A percentile compares a stretch with the other conserved stretches of the same genome.
phyloP scores from a whole-genome alignment of 2,888 invertebrate species.

The Hofmannophila pseudospretella region DNA sequence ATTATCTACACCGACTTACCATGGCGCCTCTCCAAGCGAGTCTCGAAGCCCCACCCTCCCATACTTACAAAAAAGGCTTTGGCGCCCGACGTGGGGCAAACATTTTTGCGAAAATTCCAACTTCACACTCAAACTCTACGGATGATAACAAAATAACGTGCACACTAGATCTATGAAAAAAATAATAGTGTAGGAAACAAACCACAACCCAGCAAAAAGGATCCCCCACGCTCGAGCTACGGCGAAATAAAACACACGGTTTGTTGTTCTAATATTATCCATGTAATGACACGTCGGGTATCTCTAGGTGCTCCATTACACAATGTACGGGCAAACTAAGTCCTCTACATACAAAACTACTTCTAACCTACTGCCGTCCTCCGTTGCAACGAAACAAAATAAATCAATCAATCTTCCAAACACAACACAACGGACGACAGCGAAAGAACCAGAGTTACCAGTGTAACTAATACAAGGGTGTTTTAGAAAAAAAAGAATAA shows the following conservation, averaged over 20 bases:
- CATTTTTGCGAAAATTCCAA: slow-evolving; percentile 17
- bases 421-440: slow-evolving; percentile 29
- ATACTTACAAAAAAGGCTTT: slow-evolving; percentile 21
- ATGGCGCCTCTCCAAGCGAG: slow-evolving; percentile 20
- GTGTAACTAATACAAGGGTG: slow-evolving; percentile 52
- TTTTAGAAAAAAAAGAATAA: slow-evolving; percentile 37
- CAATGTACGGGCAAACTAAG: slow-evolving; percentile 60
- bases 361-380: slow-evolving; percentile 46
- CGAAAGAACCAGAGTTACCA: slow-evolving; percentile 44
- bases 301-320: slow-evolving; percentile 69
- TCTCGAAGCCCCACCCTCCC: slow-evolving; percentile 22
- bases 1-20: slow-evolving; percentile 33
- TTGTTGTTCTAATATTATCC: slow-evolving; percentile 69
- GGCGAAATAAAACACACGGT: slow-evolving; percentile 73
- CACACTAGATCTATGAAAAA: slow-evolving; percentile 35
- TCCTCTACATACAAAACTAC: slow-evolving; percentile 63
- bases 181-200: slow-evolving; percentile 20
- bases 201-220: slow-evolving; percentile 46
- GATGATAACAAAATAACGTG: slow-evolving; percentile 27
- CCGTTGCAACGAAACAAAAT: slow-evolving; percentile 25
- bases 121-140: slow-evolving; percentile 36
- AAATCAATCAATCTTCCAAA: slow-evolving; percentile 19
- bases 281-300: slow-evolving; percentile 74
- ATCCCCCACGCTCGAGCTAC: slow-evolving; percentile 46
- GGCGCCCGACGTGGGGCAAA: slow-evolving; percentile 42